These are phyloP conservation scores for Hypena proboscidalis DNA, from an alignment of 2,888 invertebrate genomes.

Conservation along the genomic window DNA sequence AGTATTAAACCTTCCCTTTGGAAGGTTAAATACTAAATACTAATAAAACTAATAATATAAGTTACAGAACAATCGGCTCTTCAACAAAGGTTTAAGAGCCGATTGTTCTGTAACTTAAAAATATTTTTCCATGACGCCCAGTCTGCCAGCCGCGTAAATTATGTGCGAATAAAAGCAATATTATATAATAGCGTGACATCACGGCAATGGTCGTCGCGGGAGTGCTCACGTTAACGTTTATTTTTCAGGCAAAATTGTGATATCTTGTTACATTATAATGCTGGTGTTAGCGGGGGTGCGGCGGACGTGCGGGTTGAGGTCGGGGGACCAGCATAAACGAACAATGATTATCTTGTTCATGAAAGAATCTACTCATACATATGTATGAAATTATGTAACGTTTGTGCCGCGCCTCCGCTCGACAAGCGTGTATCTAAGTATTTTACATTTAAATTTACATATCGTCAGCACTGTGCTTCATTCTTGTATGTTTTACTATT, in stretches of 20 bases:
- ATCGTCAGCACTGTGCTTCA: conserved; percentile 6
- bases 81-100: too few species aligned
- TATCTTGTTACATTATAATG: conserved; percentile 6
- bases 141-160: too few species aligned
- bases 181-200: too few species aligned
- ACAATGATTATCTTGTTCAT: conserved; percentile 9
- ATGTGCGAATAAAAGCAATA: too few species aligned
- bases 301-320: neutral
- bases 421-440: conserved; percentile 19
- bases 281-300: neutral
- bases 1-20: too few species aligned
- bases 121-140: too few species aligned
- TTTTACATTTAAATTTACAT: conserved; percentile 46
- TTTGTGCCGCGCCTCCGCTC: neutral
- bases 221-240: too few species aligned
- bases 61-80: too few species aligned
- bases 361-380: conserved; percentile 25
- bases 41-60: too few species aligned
- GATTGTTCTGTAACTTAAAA: too few species aligned
- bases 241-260: neutral
- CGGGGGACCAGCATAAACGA: neutral
- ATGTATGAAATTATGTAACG: conserved; percentile 26
- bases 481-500: neutral
- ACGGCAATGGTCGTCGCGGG: too few species aligned
- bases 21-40: too few species aligned